phyloP scores from a whole-genome alignment of 2,888 invertebrate genomes.

The Bellardia bayeri region DNA sequence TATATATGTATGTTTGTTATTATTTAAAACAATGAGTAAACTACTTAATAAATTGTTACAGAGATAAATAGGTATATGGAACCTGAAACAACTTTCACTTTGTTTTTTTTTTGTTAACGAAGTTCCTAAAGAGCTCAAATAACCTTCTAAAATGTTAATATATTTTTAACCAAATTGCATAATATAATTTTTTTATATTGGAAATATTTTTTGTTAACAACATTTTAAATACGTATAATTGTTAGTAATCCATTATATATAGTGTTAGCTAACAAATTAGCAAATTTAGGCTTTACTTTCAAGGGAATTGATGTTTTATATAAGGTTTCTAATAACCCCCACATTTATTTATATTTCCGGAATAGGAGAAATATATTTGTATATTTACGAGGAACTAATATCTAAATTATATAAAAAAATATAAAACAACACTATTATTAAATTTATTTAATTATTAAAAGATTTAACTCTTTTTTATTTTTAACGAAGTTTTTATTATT shows the following conservation, averaged over 20 bases:
- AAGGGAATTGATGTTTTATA: no score
- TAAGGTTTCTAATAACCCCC: no score
- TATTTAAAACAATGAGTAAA: conserved; percentile 40
- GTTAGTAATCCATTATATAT: background rate
- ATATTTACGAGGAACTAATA: no score
- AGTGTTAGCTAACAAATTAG: background rate
- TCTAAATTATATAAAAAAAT: no score
- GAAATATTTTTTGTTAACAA: background rate
- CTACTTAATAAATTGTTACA: conserved; percentile 23
- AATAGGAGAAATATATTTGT: no score
- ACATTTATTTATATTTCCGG: no score
- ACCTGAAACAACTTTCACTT: conserved; percentile 63
- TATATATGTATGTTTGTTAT: conserved; percentile 1
- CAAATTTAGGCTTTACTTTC: background rate
- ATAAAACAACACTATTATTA: no score
- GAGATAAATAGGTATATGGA: conserved; percentile 38
- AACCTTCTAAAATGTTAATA: conserved; percentile 49
- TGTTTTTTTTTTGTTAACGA: conserved; percentile 7
- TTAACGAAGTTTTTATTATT: no score
- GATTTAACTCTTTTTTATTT: no score
- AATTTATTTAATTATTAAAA: no score
- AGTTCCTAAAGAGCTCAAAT: conserved; percentile 16
- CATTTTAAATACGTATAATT: background rate
- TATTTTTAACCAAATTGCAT: background rate
- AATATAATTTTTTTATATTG: background rate